Base-by-base conservation (phyloP, 2,888 invertebrate species). In the Eupithecia centaureata region DNA sequence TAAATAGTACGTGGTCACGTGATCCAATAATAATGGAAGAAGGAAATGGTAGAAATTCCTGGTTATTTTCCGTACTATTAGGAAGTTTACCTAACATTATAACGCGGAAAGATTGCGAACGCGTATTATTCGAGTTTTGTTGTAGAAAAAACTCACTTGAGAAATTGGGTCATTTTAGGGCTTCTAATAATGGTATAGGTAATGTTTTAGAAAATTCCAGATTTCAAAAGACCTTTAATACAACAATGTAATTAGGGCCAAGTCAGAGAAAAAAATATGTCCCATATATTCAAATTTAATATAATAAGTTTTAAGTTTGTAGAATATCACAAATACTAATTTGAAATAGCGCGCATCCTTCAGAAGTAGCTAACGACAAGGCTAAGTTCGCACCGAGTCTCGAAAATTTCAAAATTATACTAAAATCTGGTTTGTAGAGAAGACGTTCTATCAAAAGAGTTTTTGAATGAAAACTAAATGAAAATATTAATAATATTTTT, bases 41-140 rank as follows among this genome's bases (percentile, higher is more conserved):
- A 56, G 54, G 54, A 56, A 28, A 56, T 56, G 15, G 32, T 57
- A 18, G 57, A 13, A 57, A 32, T 32, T 57, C 22, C 32, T 18
- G 57, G 57, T 57, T 57, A 22, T 57, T 57, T 57, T 57, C 32
- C 32, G 30, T 30, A 27, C 13, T 27, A 51, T 51, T 25, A 52
- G 52, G 7, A 52, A 52, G 25, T 52, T 52, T 47, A 38, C 28
- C 18, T 28, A 64, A 80, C 77, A 80, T 83, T 81, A 82, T 52
- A 27, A 7, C 52, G 25, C 25, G 52, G 27, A 25, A 27, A 27
- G 27, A 27, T 52, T 52, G 27, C 52, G 52, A 15, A 15, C 1
- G 52, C 27, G 27, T 27, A 1, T 15, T 27, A 7, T 47, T 47
- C 12, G 22, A 22, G 22, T 47, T 47, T 47, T 22, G 22, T 2